Percentiles rank a stretch among this genome's conserved stretches.
phyloP scores from a whole-genome alignment of 2,113 vertebrate genomes.

The Chascanopsetta lugubris region DNA sequence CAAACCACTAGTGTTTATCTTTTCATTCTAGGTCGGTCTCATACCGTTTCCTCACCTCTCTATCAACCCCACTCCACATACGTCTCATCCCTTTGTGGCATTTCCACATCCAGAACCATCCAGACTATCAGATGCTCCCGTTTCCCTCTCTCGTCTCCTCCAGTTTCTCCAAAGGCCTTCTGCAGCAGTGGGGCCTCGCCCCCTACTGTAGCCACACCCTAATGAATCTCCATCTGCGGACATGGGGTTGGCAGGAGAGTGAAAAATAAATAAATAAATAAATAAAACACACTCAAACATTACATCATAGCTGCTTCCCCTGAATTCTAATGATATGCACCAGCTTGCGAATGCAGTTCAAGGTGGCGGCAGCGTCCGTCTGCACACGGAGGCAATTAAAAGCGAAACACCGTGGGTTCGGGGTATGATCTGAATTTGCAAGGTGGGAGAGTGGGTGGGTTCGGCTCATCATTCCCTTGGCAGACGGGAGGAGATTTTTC shows the following conservation, averaged over 20 bases:
- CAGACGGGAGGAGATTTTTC: slow-evolving; percentile 7
- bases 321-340: slow-evolving; percentile 2
- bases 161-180: slow-evolving; percentile 18
- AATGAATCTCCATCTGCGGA: slow-evolving; percentile 28
- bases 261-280: too few relatives aligned
- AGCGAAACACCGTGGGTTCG: slow-evolving; percentile 50
- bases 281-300: too few relatives aligned
- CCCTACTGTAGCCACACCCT: slow-evolving; percentile 20
- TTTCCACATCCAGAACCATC: neutral
- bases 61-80: neutral
- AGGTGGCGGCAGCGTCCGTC: neutral
- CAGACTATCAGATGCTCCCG: neutral
- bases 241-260: neutral
- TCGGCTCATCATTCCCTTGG: slow-evolving; percentile 35
- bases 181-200: slow-evolving; percentile 7
- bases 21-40: neutral
- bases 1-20: too few relatives aligned
- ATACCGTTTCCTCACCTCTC: neutral
- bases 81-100: neutral
- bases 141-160: slow-evolving; percentile 8
- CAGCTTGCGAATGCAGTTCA: neutral
- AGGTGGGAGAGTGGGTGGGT: slow-evolving; percentile 44
- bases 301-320: slow-evolving; percentile 26
- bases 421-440: slow-evolving; percentile 65
- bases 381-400: slow-evolving; percentile 5